Percentiles rank a stretch among this genome's conserved stretches.
Conservation (phyloP, 53 echinoderm and acorn worm species). For the Apostichopus leukothele region DNA sequence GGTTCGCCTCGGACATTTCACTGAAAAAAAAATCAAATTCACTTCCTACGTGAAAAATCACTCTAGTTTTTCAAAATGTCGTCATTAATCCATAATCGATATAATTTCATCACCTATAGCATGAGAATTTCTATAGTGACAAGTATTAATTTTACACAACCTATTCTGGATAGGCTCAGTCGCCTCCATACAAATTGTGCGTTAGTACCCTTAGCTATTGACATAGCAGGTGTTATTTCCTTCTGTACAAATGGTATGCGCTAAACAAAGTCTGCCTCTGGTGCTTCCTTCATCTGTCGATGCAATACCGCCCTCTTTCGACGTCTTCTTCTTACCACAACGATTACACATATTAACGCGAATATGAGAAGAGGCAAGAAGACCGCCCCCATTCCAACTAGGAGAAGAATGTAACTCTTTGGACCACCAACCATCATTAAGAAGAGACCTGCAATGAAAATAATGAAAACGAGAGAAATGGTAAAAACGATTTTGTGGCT, state of each 20-base stretch:
- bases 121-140: not conserved
- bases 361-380: slow-evolving; percentile 81
- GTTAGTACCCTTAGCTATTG: slow-evolving; percentile 8
- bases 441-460: slow-evolving; percentile 69
- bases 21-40: not conserved
- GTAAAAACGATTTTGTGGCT: not conserved
- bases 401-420: slow-evolving; percentile 77
- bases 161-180: not conserved
- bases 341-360: slow-evolving; percentile 68
- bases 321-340: slow-evolving; percentile 56
- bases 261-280: slow-evolving; percentile 38
- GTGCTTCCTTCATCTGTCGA: slow-evolving; percentile 43
- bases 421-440: slow-evolving; percentile 95
- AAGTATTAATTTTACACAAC: no score
- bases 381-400: slow-evolving; percentile 75
- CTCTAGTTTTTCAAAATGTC: slow-evolving; percentile 3
- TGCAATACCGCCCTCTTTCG: slow-evolving; percentile 48
- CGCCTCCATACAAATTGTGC: not conserved
- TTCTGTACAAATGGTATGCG: not conserved
- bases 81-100: not conserved
- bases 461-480: not conserved
- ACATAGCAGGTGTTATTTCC: not conserved
- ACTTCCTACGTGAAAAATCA: slow-evolving; percentile 19
- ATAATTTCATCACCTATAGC: not conserved
- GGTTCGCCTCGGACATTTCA: slow-evolving; percentile 4